Conservation (phyloP, 2,888 invertebrate species). For the Drosophila vallismaia region DNA sequence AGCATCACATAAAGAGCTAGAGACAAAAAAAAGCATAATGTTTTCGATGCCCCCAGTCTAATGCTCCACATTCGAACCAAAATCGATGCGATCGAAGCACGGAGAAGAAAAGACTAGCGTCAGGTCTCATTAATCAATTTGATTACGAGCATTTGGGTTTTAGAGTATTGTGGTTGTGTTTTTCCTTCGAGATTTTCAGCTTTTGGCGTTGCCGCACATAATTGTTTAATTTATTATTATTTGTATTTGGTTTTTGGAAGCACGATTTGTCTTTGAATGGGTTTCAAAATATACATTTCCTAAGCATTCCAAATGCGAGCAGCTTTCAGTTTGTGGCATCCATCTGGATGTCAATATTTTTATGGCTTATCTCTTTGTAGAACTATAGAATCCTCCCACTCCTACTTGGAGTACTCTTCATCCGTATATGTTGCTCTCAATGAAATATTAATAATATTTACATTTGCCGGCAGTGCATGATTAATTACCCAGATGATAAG, state of each 20-base stretch:
- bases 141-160: conserved; percentile 75
- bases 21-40: not conserved
- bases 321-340: conserved; percentile 29
- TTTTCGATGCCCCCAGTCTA: not conserved
- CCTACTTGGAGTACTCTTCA: no score
- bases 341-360: conserved; percentile 68
- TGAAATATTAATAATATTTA: conserved; percentile 51
- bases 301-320: conserved; percentile 45
- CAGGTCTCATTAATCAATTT: conserved; percentile 75
- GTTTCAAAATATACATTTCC: conserved; percentile 64
- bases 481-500: conserved; percentile 39
- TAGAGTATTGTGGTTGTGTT: conserved; percentile 25
- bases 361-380: conserved; percentile 66
- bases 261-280: conserved; percentile 67
- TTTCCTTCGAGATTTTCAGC: conserved; percentile 25
- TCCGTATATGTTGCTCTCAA: conserved; percentile 40
- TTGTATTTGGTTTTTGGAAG: conserved; percentile 61
- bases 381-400: conserved; percentile 9
- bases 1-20: not conserved
- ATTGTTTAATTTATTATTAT: conserved; percentile 78
- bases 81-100: conserved; percentile 11
- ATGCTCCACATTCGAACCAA: conserved; percentile 33
- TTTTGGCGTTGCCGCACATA: conserved; percentile 59
- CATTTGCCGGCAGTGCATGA: conserved; percentile 31
- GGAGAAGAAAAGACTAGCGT: conserved; percentile 30